phyloP scores from a whole-genome alignment of 2,113 vertebrate species.

The Gymnocephalus cernua region DNA sequence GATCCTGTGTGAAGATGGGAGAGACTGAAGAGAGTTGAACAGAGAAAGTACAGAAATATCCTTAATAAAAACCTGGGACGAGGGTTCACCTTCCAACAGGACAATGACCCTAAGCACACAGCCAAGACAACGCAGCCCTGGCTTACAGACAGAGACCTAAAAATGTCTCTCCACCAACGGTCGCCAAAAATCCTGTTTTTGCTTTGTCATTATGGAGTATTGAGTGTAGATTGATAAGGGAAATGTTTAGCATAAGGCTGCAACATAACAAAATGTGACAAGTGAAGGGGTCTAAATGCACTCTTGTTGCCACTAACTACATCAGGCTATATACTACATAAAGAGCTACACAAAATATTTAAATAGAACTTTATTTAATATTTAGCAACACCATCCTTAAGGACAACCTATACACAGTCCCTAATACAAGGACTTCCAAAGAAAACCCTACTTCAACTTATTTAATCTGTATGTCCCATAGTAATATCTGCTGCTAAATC shows the following conservation, averaged over 20 bases:
- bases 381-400: conserved; percentile 19
- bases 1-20: neutral
- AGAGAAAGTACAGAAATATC: neutral
- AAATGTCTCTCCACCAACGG: neutral
- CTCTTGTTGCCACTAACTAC: neutral
- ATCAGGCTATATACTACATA: neutral
- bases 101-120: neutral
- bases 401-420: conserved; percentile 9
- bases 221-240: neutral
- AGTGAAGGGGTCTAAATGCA: neutral
- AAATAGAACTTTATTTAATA: conserved; percentile 61
- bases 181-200: neutral
- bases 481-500: neutral
- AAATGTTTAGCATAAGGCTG: neutral
- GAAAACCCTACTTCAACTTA: neutral
- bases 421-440: neutral
- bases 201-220: too few relatives aligned
- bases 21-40: neutral
- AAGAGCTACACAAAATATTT: conserved; percentile 9
- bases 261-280: neutral
- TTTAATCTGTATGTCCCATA: neutral
- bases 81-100: neutral
- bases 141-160: neutral
- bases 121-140: neutral
- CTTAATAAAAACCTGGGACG: neutral